phyloP scores from a whole-genome alignment of 2,888 invertebrate species.

The Tipula vernalis region DNA sequence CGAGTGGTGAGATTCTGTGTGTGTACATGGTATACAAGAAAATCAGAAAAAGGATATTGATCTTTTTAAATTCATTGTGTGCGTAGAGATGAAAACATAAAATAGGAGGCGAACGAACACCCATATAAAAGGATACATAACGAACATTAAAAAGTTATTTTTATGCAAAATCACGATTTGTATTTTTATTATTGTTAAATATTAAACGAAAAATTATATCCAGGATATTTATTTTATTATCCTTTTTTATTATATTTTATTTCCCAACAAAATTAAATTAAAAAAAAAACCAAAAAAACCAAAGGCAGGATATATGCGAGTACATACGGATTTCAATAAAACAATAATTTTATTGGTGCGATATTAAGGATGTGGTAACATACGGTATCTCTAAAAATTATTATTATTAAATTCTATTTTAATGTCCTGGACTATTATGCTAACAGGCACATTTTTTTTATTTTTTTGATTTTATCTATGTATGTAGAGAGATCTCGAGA shows the following conservation, averaged over 20 bases:
- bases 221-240: not conserved
- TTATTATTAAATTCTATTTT: not conserved
- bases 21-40: not conserved
- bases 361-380: not conserved
- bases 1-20: not conserved
- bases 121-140: not conserved
- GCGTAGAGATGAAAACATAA: not conserved
- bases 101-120: not conserved
- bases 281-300: not conserved
- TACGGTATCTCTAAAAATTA: not conserved
- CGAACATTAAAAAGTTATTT: not conserved
- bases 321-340: not conserved
- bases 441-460: not conserved
- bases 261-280: constrained; percentile 4
- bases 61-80: not conserved
- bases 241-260: not conserved
- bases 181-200: not conserved
- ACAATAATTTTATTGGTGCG: not conserved
- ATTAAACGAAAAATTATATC: not conserved
- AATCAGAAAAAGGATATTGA: not conserved
- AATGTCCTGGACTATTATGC: not conserved
- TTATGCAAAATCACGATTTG: constrained; percentile 4
- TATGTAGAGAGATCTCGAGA: not conserved
- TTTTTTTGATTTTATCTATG: not conserved
- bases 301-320: not conserved